A percentile compares a stretch with the other conserved stretches of the same genome.
These are phyloP conservation scores for Uropsilus gracilis DNA, from an alignment of 2,113 vertebrate species.

Conservation along the genomic window DNA sequence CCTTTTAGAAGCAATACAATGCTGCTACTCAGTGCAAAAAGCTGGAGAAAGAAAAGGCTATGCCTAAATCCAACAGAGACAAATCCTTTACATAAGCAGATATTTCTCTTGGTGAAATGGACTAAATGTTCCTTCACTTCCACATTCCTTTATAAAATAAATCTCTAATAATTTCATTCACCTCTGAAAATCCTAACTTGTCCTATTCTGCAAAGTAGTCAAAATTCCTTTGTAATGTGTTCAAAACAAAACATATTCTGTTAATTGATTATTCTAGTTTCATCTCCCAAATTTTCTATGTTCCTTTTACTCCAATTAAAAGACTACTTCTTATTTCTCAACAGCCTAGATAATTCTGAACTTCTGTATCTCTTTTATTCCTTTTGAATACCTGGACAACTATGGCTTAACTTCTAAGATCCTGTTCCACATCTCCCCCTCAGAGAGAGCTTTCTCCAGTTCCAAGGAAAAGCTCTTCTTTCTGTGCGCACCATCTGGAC, in stretches of 20 bases:
- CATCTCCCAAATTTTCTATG: neutral
- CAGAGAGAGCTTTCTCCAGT: neutral
- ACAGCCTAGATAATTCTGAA: neutral
- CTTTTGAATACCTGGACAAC: neutral
- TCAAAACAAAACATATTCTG: neutral
- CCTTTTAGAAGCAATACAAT: constrained; percentile 11
- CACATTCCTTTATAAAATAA: neutral
- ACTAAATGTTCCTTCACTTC: neutral
- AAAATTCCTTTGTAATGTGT: neutral
- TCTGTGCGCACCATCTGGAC: neutral
- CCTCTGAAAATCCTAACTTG: neutral
- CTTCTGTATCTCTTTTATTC: neutral
- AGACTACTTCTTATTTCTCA: neutral
- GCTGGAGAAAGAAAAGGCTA: constrained; percentile 18
- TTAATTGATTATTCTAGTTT: neutral
- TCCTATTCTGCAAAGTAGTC: neutral
- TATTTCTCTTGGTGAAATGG: constrained; percentile 27
- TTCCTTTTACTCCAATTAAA: neutral
- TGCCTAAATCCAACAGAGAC: constrained; percentile 25
- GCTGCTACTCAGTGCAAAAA: constrained; percentile 63
- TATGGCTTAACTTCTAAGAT: neutral
- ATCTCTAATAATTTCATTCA: neutral
- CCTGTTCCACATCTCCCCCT: neutral
- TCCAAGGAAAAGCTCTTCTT: neutral
- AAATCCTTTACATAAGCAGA: constrained; percentile 19